Conservation (phyloP, 2,113 vertebrate genomes). For the Neolamprologus tretocephalus region DNA sequence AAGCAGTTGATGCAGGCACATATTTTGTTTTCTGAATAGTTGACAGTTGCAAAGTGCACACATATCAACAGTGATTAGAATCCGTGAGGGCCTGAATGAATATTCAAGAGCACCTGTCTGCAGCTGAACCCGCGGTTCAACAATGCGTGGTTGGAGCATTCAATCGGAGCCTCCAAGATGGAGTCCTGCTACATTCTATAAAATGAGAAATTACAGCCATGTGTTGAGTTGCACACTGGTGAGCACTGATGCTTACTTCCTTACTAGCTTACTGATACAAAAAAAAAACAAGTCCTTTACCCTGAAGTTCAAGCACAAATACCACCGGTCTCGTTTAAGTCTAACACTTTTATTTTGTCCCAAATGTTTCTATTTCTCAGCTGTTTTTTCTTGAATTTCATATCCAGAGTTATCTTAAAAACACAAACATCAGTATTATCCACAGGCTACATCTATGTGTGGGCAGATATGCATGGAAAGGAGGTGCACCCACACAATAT, state of each 20-base stretch:
- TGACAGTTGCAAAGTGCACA: constrained; percentile 61
- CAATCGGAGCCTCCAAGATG: constrained; percentile 16
- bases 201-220: neutral
- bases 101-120: constrained; percentile 73
- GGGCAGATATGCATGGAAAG: neutral
- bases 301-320: neutral
- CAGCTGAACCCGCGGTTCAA: constrained; percentile 29
- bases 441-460: neutral
- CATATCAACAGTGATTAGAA: constrained; percentile 73
- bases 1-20: constrained; percentile 33
- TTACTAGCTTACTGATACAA: neutral
- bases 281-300: fast-evolving
- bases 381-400: neutral
- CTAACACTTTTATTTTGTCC: neutral
- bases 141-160: constrained; percentile 29
- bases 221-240: neutral
- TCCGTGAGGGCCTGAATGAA: constrained; percentile 62
- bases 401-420: neutral
- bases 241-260: neutral
- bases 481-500: neutral
- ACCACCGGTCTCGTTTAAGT: neutral
- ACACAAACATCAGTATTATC: neutral
- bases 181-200: neutral
- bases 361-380: neutral
- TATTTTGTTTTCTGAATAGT: constrained; percentile 56